A percentile compares a stretch with the other conserved stretches of the same genome.
phyloP scores from a whole-genome alignment of 1,140 invertebrate genomes.

The Drosophila sp. region DNA sequence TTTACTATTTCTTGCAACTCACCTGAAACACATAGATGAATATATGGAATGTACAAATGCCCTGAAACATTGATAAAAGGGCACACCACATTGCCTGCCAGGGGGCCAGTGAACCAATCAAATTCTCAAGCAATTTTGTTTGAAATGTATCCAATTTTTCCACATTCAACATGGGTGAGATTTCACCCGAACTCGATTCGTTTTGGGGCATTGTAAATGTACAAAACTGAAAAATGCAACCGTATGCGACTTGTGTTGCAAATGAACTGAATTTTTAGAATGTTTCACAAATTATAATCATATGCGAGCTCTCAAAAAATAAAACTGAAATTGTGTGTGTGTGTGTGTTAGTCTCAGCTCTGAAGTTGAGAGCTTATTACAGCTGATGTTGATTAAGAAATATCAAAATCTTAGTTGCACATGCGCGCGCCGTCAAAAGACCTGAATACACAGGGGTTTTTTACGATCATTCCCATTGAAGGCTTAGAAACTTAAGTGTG shows the following conservation, averaged over 20 bases:
- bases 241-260: slow-evolving; percentile 56
- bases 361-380: slow-evolving; percentile 4
- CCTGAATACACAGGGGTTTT: neutral
- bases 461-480: neutral
- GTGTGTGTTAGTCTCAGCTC: neutral
- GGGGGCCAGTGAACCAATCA: slow-evolving; percentile 86
- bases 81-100: slow-evolving; percentile 89
- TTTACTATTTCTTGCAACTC: slow-evolving; percentile 50
- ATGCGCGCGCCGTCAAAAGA: neutral
- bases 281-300: slow-evolving; percentile 52
- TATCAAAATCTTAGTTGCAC: slow-evolving; percentile 8
- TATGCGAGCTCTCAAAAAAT: slow-evolving; percentile 49
- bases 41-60: slow-evolving; percentile 80
- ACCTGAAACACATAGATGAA: slow-evolving; percentile 82
- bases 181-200: slow-evolving; percentile 41
- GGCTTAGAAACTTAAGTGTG: too few relatives aligned
- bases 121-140: slow-evolving; percentile 76
- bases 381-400: slow-evolving; percentile 4
- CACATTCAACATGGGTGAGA: slow-evolving; percentile 60
- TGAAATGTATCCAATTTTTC: slow-evolving; percentile 61
- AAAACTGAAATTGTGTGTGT: slow-evolving; percentile 3
- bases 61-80: slow-evolving; percentile 86
- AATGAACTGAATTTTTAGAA: slow-evolving; percentile 64
- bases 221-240: slow-evolving; percentile 44
- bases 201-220: slow-evolving; percentile 1